phyloP scores from a whole-genome alignment of 2,888 invertebrate species.

The Eupithecia inturbata region DNA sequence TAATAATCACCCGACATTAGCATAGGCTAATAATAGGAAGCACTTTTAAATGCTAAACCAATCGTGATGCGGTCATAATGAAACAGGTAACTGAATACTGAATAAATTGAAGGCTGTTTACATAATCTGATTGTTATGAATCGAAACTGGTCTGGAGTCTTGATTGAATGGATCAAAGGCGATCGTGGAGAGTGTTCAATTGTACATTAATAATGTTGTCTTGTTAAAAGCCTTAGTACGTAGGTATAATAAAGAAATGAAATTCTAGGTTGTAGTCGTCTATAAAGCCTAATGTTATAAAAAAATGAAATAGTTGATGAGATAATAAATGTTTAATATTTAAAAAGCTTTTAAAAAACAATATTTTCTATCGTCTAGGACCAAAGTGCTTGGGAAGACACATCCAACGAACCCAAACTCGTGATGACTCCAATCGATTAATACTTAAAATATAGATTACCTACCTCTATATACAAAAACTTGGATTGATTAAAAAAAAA shows the following conservation, averaged over 20 bases:
- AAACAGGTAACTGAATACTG: conserved; percentile 32
- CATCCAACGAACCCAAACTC: no score
- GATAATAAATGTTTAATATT: no score
- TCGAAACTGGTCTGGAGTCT: conserved; percentile 12
- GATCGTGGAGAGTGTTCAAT: background rate
- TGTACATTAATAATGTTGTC: conserved; percentile 6
- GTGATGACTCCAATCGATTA: no score
- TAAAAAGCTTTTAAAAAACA: no score
- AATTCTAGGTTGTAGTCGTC: background rate
- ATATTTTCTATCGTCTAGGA: no score
- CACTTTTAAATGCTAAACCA: conserved; percentile 53
- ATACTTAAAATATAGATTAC: no score
- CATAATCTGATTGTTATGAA: conserved; percentile 18
- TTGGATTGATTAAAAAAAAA: no score
- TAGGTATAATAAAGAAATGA: background rate
- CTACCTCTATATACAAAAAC: no score
- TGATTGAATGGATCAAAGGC: background rate
- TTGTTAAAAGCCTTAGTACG: background rate
- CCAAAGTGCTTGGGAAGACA: no score
- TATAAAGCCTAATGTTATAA: no score
- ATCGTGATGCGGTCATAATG: conserved; percentile 49
- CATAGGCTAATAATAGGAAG: conserved; percentile 36
- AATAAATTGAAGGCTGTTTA: conserved; percentile 31
- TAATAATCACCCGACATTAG: conserved; percentile 44
- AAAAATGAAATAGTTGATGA: no score